Evolutionary conservation across 2,888 invertebrate species (phyloP), one percentile per base, ranked within the genome.

Genomic region (Germaria angustata): DNA sequence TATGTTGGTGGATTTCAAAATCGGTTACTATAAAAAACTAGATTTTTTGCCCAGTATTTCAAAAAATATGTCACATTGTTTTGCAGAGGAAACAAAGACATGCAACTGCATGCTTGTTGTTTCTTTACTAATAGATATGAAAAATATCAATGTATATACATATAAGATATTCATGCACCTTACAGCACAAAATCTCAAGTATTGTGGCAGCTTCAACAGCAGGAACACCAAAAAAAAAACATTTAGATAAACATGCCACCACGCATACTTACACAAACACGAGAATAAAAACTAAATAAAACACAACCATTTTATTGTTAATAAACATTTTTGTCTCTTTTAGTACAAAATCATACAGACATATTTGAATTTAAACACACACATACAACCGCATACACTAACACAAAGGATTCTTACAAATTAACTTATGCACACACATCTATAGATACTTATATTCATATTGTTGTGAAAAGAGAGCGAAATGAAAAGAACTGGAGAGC

Each of bases 281-380:
- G n/a, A 51, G 49, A 39, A 13, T 17, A 7, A 22, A 71, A 34
- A 46, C 22, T 0, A 72, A 36, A 68, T 53, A 24, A 22, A 53
- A 39, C 8, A 71, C 61, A 65, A 66, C 57, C 59, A 73, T n/a
- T 36, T 75, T 80, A 61, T 69, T 80, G 73, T 61, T 76, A 46
- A 77, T 61, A 72, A 81, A 49, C 34, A 66, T 59, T 65, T 71
- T 81, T 72, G 65, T 59, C 44, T 77, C 46, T 68, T 66, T 77
- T 81, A 39, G 72, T 55, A 55, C 61, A 72, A 69, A 77, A 72
- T 68, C n/a, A n/a, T n/a, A n/a, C n/a, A n/a, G n/a, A n/a, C 77
- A 68, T 68, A 53, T 13, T 61, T 36, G 61, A 68, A 77, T 68
- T 73, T 55, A 68, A 72, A 32, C 11, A 53, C 53, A 55, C 36